Percentiles rank a stretch among this genome's conserved stretches.
These are phyloP conservation scores for Pelobates fuscus DNA, from an alignment of 2,113 vertebrate genomes.

Conservation along the genomic window DNA sequence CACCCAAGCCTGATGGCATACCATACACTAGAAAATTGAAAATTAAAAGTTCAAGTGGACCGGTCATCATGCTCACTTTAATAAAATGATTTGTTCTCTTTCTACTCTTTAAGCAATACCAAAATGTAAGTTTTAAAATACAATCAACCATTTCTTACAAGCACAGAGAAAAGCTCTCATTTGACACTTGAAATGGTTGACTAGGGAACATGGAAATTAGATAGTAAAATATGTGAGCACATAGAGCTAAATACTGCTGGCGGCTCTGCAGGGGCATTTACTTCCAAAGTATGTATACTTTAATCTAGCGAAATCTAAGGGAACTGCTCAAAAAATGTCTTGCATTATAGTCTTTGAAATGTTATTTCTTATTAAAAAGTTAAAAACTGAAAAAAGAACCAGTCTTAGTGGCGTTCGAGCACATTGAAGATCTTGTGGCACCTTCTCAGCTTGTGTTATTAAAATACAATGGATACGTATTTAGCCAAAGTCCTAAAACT, in stretches of 20 bases:
- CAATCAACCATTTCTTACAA: background rate
- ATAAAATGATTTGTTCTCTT: too few relatives aligned
- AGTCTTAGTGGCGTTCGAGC: constrained; percentile 9
- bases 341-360: constrained; percentile 27
- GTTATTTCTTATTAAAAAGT: constrained; percentile 9
- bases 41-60: too few relatives aligned
- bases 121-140: background rate
- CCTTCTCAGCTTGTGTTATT: constrained; percentile 27
- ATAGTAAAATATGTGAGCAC: constrained; percentile 23
- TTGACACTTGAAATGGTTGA: constrained; percentile 17
- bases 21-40: too few relatives aligned
- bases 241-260: constrained; percentile 2
- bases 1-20: too few relatives aligned
- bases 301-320: constrained; percentile 26
- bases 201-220: constrained; percentile 11
- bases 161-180: background rate
- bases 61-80: too few relatives aligned
- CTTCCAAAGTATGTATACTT: constrained; percentile 31
- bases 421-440: background rate
- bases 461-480: constrained; percentile 17
- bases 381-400: constrained; percentile 11
- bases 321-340: constrained; percentile 17
- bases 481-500: background rate
- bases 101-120: background rate
- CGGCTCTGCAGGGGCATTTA: constrained; percentile 20